Conservation (phyloP, 2,888 invertebrate genomes). For the Aleiodes leptofemur region DNA sequence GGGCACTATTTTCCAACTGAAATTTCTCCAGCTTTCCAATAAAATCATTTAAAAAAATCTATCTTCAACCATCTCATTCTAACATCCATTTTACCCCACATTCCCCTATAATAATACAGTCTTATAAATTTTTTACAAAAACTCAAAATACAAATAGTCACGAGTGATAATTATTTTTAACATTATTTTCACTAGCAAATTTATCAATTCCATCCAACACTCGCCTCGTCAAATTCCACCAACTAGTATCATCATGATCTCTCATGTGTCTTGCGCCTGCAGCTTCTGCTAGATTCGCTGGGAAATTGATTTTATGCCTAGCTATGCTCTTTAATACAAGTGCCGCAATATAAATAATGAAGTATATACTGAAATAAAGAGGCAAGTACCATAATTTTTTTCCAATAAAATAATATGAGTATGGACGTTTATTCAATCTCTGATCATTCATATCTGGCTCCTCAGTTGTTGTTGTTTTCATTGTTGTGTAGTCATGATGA, state of each 20-base stretch:
- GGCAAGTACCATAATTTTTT: slow-evolving; percentile 86
- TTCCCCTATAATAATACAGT: too few relatives aligned
- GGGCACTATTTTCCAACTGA: too few relatives aligned
- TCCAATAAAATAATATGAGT: slow-evolving; percentile 86
- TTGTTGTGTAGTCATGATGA: slow-evolving; percentile 74
- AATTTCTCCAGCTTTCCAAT: too few relatives aligned
- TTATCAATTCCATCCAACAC: slow-evolving; percentile 64
- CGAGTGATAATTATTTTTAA: background rate
- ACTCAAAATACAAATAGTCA: background rate
- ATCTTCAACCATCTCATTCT: too few relatives aligned
- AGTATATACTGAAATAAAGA: slow-evolving; percentile 84
- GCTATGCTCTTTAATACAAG: slow-evolving; percentile 84
- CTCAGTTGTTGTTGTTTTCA: slow-evolving; percentile 72
- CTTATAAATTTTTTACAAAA: too few relatives aligned
- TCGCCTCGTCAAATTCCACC: slow-evolving; percentile 62
- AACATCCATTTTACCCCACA: too few relatives aligned
- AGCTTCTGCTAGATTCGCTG: slow-evolving; percentile 65
- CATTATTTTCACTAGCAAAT: slow-evolving; percentile 38
- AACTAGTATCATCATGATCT: slow-evolving; percentile 51
- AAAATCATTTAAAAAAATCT: too few relatives aligned
- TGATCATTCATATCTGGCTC: slow-evolving; percentile 71
- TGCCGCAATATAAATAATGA: slow-evolving; percentile 82
- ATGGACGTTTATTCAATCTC: slow-evolving; percentile 73
- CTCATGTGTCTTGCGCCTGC: slow-evolving; percentile 51
- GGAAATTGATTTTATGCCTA: slow-evolving; percentile 81